Conservation (phyloP, 53 echinoderm and acorn worm genomes). For the Holothuria scabra region DNA sequence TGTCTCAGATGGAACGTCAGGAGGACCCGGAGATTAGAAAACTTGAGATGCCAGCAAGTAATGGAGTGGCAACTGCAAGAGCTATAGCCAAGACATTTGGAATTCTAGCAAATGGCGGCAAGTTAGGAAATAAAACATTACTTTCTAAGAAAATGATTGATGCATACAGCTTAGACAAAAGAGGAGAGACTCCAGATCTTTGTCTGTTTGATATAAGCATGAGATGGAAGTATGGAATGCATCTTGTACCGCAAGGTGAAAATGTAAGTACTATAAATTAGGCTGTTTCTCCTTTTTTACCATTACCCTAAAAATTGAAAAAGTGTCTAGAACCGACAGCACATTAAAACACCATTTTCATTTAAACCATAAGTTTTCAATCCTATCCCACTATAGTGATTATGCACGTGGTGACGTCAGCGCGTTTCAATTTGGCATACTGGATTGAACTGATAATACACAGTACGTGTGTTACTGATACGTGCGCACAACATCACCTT, state of each 20-base stretch:
- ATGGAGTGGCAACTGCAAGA: slow-evolving; percentile 40
- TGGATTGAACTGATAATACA: too few species aligned
- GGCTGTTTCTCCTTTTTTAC: too few species aligned
- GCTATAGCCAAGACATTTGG: slow-evolving; percentile 60
- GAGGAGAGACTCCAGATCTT: background rate
- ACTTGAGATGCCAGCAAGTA: background rate
- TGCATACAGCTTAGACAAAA: background rate
- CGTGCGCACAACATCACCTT: too few species aligned
- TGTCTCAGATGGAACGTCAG: background rate
- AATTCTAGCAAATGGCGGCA: slow-evolving; percentile 51
- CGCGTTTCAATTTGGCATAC: too few species aligned
- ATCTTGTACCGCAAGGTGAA: slow-evolving; percentile 9
- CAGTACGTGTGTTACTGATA: too few species aligned
- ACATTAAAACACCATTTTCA: too few species aligned
- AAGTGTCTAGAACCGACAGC: too few species aligned
- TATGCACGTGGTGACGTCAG: too few species aligned
- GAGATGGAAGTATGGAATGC: slow-evolving; percentile 45
- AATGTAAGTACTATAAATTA: background rate
- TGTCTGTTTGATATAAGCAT: background rate
- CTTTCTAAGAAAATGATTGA: background rate
- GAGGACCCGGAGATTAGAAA: background rate
- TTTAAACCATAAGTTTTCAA: too few species aligned
- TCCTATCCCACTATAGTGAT: too few species aligned
- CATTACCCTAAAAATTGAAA: too few species aligned
- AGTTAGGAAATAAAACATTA: background rate